These are phyloP conservation scores for Caloenas nicobarica DNA, from an alignment of 2,113 vertebrate species.

Conservation along the genomic window DNA sequence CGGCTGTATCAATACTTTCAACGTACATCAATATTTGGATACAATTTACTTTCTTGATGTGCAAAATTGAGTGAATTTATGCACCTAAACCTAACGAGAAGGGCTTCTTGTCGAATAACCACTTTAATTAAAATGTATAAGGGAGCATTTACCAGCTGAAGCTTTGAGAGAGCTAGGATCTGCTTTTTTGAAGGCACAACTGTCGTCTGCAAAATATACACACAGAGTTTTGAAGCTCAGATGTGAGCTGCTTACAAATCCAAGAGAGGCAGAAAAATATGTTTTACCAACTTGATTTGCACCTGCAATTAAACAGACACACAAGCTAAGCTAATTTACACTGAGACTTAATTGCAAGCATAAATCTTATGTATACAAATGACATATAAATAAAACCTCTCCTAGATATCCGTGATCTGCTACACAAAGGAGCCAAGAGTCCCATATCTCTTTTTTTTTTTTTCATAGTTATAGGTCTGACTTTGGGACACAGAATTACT, in stretches of 20 bases:
- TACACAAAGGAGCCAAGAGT: neutral
- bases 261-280: neutral
- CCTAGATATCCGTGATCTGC: neutral
- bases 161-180: neutral
- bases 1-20: neutral
- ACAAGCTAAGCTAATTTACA: conserved; percentile 32
- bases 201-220: neutral
- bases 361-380: conserved; percentile 30
- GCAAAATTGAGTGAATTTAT: neutral
- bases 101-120: neutral
- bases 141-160: neutral
- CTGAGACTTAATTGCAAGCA: conserved; percentile 38
- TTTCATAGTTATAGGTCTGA: neutral
- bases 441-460: neutral
- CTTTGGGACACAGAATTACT: neutral
- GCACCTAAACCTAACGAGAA: neutral
- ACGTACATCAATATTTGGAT: neutral
- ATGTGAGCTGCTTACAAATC: neutral
- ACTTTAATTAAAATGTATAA: neutral
- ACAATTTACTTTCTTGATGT: neutral
- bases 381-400: conserved; percentile 17
- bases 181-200: neutral
- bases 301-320: conserved; percentile 45
- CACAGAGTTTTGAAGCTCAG: neutral
- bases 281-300: conserved; percentile 23